Base-by-base conservation (phyloP, 2,888 invertebrate genomes). In the Hemistola chrysoprasaria region DNA sequence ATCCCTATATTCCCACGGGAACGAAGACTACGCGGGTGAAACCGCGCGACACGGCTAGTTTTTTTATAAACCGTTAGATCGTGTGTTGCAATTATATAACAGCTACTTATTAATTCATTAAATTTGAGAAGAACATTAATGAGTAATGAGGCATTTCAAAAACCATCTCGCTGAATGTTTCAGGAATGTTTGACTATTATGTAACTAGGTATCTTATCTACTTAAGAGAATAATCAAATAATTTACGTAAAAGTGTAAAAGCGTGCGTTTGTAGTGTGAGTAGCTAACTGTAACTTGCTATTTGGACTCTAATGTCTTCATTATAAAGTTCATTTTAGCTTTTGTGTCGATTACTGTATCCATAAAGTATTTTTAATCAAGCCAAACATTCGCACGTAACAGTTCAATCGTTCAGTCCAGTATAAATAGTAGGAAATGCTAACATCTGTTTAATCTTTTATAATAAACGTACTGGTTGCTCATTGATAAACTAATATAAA, bases 401-500 rank as follows among this genome's bases (percentile, higher is more conserved):
- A 51, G 56, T 59, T 68, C 65, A 65, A 66, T 66, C 64, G 48
- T 50, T 51, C 40, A 49, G 16, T n/a, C n/a, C n/a, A n/a, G 39
- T 63, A 69, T 66, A 72, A 74, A 69, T 65, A 65, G 53, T 53
- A 40, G 29, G 42, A 33, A 43, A 52, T 61, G 59, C 60, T 63
- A 62, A 65, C 65, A 62, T 71, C 62, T 65, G 64, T 64, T 63
- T 62, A 62, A 62, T 65, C 62, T 63, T 50, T 16, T 16, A 16
- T 16, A 65, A 68, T 69, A 71, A 68, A 67, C 60, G 38, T 52
- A 55, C 53, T 50, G 63, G 68, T 70, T 71, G 63, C 68, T 72
- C 70, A 74, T 67, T 65, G 60, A 71, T 70, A 71, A 67, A 68
- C 62, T 75, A 68, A n/a, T n/a, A n/a, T n/a, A n/a, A n/a, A 71